Evolutionary conservation across 2,113 vertebrate species (phyloP), one percentile per base, ranked within the genome.

Genomic region (Boleophthalmus pectinirostris): DNA sequence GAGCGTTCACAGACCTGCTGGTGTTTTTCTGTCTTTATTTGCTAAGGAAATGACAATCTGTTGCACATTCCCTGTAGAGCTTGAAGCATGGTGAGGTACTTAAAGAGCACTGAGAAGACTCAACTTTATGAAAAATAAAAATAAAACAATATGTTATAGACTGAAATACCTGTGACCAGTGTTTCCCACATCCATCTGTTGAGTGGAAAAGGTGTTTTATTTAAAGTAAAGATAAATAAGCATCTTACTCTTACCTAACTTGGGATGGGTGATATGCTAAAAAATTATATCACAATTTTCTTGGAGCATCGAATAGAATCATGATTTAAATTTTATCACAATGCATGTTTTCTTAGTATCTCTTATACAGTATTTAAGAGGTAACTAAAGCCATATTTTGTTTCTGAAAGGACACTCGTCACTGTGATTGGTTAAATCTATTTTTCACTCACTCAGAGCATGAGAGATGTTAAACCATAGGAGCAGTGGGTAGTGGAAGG

Each of bases 171-270:
- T 78, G 73, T 70, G 64, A 79, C 78, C 47, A 68, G 49, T 64
- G 57, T 61, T 69, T 72, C 64, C 85, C 66, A 79, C 74, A 60
- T 57, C 68, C 76, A 77, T 85, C 75, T 89, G 79, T 46, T 77
- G 68, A 60, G 71, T 63, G 54, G 69, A 65, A 46, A 75, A 79
- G 73, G 67, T 65, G 43, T n/a, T 38, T 69, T 14, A 3, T 21
- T 51, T 23, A 49, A 38, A 65, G 46, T 14, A 16, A 61, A 12
- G 70, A 63, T 21, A 9, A 38, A 23, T 51, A 72, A 25, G 49
- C 2, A 61, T 74, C 33, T 49, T 64, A 38, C 54, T 51, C n/a
- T 0, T 1, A 73, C 29, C 16, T 45, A 43, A 11, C 38, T 10
- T 10, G 38, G 38, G 38, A 8, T 43, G 9, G 38, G 38, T 10